Percentiles rank a stretch among this genome's conserved stretches.
Evolutionary conservation across 1,140 invertebrate genomes (phyloP).

Genomic region (Pentalonia nigronervosa): DNA sequence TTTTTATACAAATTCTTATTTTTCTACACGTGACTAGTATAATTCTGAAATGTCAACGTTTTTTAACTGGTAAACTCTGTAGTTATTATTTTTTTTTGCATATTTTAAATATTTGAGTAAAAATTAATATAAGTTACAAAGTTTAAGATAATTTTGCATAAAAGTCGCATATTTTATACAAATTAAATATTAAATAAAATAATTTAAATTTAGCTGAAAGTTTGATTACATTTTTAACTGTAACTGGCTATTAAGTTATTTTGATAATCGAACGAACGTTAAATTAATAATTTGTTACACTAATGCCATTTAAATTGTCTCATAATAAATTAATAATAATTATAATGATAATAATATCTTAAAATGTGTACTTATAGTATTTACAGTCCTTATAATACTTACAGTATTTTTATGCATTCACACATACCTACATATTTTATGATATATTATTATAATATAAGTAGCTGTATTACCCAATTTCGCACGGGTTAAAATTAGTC

Average conservation of each 20-base stretch:
- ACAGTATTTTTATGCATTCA: neutral
- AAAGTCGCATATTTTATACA: neutral
- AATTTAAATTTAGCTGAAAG: neutral
- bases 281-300: neutral
- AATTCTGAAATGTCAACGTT: neutral
- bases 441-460: neutral
- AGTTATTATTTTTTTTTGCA: neutral
- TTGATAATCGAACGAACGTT: neutral
- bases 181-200: neutral
- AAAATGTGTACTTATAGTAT: too few relatives aligned
- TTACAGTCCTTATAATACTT: too few relatives aligned
- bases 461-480: neutral
- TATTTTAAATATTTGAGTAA: neutral
- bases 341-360: neutral
- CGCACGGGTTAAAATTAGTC: neutral
- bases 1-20: neutral
- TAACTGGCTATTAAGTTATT: neutral
- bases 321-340: neutral
- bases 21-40: neutral
- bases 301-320: neutral
- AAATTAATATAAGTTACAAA: neutral
- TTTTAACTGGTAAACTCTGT: neutral
- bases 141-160: neutral
- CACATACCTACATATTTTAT: neutral
- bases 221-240: neutral